These are phyloP conservation scores for Drosophila nikananu DNA, from an alignment of 1,140 invertebrate species.

Conservation along the genomic window DNA sequence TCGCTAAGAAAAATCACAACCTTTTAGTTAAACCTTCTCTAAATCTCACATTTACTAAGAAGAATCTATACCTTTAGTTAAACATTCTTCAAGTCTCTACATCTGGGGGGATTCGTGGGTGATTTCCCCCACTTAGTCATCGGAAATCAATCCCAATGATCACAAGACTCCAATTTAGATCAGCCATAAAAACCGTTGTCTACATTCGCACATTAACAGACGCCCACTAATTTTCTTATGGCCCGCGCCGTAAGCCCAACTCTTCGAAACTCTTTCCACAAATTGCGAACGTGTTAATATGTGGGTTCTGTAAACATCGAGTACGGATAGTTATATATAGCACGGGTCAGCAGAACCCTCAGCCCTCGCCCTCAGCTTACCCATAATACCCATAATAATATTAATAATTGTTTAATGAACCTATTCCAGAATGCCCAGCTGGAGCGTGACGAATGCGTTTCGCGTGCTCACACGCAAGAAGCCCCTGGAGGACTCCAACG, in stretches of 20 bases:
- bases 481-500: conserved; percentile 77
- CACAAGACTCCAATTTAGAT: conserved; percentile 65
- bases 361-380: not conserved
- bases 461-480: conserved; percentile 77
- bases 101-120: not conserved
- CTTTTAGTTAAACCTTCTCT: not conserved
- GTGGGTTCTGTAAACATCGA: conserved; percentile 67
- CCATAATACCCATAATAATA: conserved; percentile 12
- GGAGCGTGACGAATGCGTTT: conserved; percentile 70
- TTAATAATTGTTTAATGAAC: conserved; percentile 29
- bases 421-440: conserved; percentile 73
- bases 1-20: not conserved
- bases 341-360: conserved; percentile 49
- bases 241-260: conserved; percentile 37
- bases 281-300: conserved; percentile 71
- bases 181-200: conserved; percentile 40
- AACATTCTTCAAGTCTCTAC: not conserved
- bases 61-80: not conserved
- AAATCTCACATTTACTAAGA: not conserved
- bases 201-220: conserved; percentile 70
- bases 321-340: conserved; percentile 45
- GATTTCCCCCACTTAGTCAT: conserved; percentile 42
- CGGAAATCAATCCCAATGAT: conserved; percentile 33
- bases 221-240: conserved; percentile 70
- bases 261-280: conserved; percentile 47